phyloP scores from a whole-genome alignment of 2,113 vertebrate species.

The Bombycilla garrulus region DNA sequence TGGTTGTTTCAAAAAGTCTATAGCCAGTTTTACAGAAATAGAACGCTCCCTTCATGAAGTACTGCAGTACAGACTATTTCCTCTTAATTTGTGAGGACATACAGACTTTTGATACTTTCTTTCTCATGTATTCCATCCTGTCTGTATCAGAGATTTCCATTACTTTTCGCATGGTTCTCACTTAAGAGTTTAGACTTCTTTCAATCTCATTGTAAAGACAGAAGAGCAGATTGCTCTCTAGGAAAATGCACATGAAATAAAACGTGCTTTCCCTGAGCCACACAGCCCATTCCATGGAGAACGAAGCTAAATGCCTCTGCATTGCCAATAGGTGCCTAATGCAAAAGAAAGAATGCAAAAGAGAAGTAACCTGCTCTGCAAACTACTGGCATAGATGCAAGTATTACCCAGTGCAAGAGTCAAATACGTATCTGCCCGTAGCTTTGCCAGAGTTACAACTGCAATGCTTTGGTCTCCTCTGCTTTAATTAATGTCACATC shows the following conservation, averaged over 20 bases:
- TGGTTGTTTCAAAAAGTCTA: neutral
- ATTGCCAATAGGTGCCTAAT: neutral
- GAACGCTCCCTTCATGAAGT: neutral
- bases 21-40: neutral
- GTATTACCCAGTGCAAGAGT: neutral
- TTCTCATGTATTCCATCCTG: neutral
- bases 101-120: neutral
- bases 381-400: neutral
- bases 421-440: neutral
- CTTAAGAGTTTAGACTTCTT: neutral
- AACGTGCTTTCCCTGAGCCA: neutral
- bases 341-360: neutral
- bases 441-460: neutral
- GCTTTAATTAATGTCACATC: constrained; percentile 1
- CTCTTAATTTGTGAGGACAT: neutral
- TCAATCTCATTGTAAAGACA: neutral
- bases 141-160: neutral
- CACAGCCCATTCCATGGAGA: neutral
- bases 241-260: neutral
- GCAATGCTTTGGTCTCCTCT: neutral
- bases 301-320: neutral
- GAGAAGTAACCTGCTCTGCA: neutral
- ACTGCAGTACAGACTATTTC: neutral
- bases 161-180: neutral
- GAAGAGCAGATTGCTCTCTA: neutral